These are phyloP conservation scores for Lota lota DNA, from an alignment of 2,113 vertebrate genomes.

Conservation along the genomic window DNA sequence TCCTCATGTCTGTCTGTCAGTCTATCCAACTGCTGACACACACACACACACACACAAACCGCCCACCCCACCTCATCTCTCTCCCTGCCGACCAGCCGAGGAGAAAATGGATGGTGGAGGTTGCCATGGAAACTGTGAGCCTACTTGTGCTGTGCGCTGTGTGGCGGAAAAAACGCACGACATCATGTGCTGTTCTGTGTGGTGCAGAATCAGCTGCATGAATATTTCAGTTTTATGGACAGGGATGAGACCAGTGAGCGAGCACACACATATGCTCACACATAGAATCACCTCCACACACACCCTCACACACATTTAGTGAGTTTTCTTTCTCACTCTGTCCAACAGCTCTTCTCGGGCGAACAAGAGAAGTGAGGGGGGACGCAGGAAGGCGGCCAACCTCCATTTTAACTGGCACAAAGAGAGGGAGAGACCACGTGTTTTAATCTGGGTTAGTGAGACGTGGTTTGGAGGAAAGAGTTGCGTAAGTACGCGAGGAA, in stretches of 20 bases:
- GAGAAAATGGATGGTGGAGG: constrained; percentile 37
- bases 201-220: constrained; percentile 32
- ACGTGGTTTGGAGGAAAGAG: neutral
- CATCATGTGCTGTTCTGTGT: constrained; percentile 54
- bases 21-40: neutral
- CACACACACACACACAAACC: neutral
- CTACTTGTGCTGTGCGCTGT: constrained; percentile 24
- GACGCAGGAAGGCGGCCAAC: constrained; percentile 29
- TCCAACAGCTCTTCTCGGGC: neutral
- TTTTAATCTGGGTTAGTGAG: too few relatives aligned
- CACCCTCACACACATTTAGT: neutral
- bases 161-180: constrained; percentile 16
- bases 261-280: constrained; percentile 4
- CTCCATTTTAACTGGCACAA: constrained; percentile 46
- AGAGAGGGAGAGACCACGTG: constrained; percentile 6
- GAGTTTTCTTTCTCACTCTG: neutral
- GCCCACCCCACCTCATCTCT: constrained; percentile 3
- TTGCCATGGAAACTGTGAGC: constrained; percentile 70
- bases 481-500: too few relatives aligned
- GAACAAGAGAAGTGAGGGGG: neutral
- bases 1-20: neutral
- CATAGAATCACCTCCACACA: constrained; percentile 13
- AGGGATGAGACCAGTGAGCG: constrained; percentile 11
- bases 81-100: constrained; percentile 24
- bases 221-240: constrained; percentile 69